A percentile compares a stretch with the other conserved stretches of the same genome.
These are phyloP conservation scores for Cydia strobilella DNA, from an alignment of 1,140 invertebrate genomes.

Conservation along the genomic window DNA sequence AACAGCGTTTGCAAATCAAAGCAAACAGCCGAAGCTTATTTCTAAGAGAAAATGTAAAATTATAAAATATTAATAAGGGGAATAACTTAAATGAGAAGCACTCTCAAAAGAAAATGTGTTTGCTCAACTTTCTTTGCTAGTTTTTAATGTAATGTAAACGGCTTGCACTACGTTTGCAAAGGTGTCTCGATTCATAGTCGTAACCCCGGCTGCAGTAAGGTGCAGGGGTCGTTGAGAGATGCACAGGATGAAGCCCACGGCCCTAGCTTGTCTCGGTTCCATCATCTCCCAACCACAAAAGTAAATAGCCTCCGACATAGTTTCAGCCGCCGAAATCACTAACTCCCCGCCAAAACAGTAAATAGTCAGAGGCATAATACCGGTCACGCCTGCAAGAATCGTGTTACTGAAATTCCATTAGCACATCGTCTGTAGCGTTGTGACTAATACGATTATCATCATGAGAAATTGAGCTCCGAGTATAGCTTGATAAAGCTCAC, in stretches of 20 bases:
- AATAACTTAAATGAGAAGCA: background rate
- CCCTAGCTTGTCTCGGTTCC: conserved; percentile 42
- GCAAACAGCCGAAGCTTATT: background rate
- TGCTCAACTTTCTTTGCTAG: background rate
- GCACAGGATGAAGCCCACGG: conserved; percentile 38
- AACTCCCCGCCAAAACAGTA: conserved; percentile 53
- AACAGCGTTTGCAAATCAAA: background rate
- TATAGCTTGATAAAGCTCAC: conserved; percentile 43
- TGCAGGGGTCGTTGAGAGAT: conserved; percentile 43
- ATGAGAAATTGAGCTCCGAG: conserved; percentile 49
- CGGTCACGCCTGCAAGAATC: conserved; percentile 46
- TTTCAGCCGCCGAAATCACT: conserved; percentile 39
- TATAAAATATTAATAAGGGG: background rate
- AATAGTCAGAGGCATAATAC: conserved; percentile 46
- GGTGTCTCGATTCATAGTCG: conserved; percentile 49
- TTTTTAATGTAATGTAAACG: conserved; percentile 52
- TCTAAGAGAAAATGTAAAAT: background rate
- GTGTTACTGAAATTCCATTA: conserved; percentile 47
- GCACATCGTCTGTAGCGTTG: conserved; percentile 50
- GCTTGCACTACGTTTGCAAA: conserved; percentile 46
- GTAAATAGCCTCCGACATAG: conserved; percentile 43
- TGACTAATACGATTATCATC: conserved; percentile 50
- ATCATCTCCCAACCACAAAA: conserved; percentile 47
- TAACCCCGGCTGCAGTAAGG: conserved; percentile 47
- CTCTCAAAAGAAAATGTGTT: background rate